Evolutionary conservation across 2,797 vertebrate species (phyloP).

Genomic region (Psittacula echo): DNA sequence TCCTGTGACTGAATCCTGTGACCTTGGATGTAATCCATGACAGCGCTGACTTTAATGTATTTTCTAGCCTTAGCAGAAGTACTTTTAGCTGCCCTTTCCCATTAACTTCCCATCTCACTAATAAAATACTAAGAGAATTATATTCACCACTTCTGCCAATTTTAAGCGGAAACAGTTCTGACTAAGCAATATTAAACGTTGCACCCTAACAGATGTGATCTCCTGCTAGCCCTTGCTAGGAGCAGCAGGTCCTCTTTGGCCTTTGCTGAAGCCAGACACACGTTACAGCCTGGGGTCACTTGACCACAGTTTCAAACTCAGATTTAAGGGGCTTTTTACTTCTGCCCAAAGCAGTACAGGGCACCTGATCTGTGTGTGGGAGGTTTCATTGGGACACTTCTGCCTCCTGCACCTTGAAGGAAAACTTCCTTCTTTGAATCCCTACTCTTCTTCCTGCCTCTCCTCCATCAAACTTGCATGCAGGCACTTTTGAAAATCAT

Average conservation of each 20-base stretch:
- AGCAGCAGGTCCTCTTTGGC: background rate
- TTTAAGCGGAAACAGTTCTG: background rate
- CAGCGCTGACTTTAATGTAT: conserved; percentile 22
- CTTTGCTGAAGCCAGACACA: background rate
- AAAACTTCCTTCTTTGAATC: background rate
- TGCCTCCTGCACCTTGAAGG: background rate
- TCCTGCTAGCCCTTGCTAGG: background rate
- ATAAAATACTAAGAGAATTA: conserved; percentile 42
- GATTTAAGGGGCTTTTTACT: background rate
- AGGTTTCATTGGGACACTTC: background rate
- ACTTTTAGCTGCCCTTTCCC: conserved; percentile 54
- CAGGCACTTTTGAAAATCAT: background rate
- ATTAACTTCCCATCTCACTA: conserved; percentile 46
- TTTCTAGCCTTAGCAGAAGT: conserved; percentile 42
- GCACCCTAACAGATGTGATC: background rate
- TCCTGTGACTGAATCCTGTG: conserved; percentile 22
- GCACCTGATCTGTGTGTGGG: background rate
- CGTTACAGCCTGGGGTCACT: background rate
- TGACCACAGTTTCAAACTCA: background rate
- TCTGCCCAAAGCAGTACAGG: background rate
- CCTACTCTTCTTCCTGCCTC: background rate
- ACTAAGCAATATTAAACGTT: background rate
- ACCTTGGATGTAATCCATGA: conserved; percentile 39
- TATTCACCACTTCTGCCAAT: conserved; percentile 37
- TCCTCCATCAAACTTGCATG: background rate